Conservation (phyloP, 2,888 invertebrate genomes). For the Epicampocera succincta region DNA sequence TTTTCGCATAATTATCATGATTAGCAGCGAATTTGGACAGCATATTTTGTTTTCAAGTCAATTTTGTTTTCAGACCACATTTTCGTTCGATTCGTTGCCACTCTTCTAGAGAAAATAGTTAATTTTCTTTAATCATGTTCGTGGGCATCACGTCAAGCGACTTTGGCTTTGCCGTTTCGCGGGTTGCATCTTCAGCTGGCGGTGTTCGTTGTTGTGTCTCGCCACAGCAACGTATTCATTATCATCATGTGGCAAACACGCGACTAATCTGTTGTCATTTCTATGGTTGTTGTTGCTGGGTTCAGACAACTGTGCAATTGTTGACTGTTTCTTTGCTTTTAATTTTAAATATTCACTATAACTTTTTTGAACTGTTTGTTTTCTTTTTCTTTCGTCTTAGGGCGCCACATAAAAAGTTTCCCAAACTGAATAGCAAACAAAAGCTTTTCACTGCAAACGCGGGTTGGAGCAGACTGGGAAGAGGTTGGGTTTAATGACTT, state of each 20-base stretch:
- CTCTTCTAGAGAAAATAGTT: conserved; percentile 57
- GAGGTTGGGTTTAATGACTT: conserved; percentile 53
- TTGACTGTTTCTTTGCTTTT: conserved; percentile 43
- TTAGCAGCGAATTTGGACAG: conserved; percentile 69
- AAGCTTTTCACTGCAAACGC: background rate
- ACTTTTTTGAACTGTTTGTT: background rate
- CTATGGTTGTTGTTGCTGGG: conserved; percentile 54
- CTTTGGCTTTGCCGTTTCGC: conserved; percentile 19
- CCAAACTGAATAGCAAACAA: conserved; percentile 31
- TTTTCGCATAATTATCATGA: conserved; percentile 77
- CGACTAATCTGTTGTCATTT: conserved; percentile 69
- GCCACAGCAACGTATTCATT: conserved; percentile 53
- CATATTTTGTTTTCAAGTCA: conserved; percentile 43
- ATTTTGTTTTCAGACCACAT: background rate
- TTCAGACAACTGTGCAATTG: conserved; percentile 55
- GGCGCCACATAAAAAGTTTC: conserved; percentile 57
- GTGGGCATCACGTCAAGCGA: conserved; percentile 50
- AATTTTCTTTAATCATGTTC: conserved; percentile 63
- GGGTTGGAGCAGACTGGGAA: background rate
- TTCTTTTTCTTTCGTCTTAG: background rate
- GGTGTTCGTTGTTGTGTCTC: conserved; percentile 21
- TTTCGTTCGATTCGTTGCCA: conserved; percentile 14
- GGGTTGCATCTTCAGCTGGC: conserved; percentile 42
- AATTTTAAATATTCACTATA: conserved; percentile 41
- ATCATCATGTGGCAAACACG: conserved; percentile 69